Percentiles rank a stretch among this genome's conserved stretches.
These are phyloP conservation scores for Acrobasis suavella DNA, from an alignment of 2,888 invertebrate genomes.

Conservation along the genomic window DNA sequence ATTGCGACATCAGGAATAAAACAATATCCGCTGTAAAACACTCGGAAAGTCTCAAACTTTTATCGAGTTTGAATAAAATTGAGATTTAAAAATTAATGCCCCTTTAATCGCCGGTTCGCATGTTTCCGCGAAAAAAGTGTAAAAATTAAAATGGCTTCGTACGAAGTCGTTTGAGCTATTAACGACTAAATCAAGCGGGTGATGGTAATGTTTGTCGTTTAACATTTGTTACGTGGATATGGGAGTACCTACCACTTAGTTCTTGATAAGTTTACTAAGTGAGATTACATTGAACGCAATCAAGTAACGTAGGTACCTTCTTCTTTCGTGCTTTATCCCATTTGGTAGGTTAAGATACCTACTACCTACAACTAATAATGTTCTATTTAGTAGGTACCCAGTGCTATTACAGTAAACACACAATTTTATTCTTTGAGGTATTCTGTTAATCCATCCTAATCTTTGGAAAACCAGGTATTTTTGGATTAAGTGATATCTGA, in stretches of 20 bases:
- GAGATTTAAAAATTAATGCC: slow-evolving; percentile 62
- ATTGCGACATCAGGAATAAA: neutral
- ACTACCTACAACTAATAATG: too few species aligned
- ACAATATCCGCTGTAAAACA: neutral
- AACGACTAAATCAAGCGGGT: slow-evolving; percentile 48
- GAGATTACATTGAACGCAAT: neutral
- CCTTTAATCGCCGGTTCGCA: slow-evolving; percentile 66
- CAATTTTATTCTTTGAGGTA: too few species aligned
- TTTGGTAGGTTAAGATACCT: too few species aligned
- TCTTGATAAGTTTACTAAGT: neutral
- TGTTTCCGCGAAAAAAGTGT: slow-evolving; percentile 45
- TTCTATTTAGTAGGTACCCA: too few species aligned
- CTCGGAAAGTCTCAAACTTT: slow-evolving; percentile 7
- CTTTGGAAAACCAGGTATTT: too few species aligned
- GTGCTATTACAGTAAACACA: too few species aligned
- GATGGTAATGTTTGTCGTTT: slow-evolving; percentile 22
- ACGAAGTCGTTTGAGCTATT: slow-evolving; percentile 55
- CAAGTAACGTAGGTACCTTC: too few species aligned
- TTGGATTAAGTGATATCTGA: too few species aligned
- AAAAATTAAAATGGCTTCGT: slow-evolving; percentile 59
- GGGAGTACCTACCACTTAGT: neutral
- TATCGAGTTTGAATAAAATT: slow-evolving; percentile 38
- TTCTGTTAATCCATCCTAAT: too few species aligned
- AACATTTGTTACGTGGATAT: slow-evolving; percentile 20
- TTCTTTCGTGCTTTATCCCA: too few species aligned